Percentiles rank a stretch among this genome's conserved stretches.
phyloP scores from a whole-genome alignment of 2,113 vertebrate genomes.

The Gasterosteus aculeatus region DNA sequence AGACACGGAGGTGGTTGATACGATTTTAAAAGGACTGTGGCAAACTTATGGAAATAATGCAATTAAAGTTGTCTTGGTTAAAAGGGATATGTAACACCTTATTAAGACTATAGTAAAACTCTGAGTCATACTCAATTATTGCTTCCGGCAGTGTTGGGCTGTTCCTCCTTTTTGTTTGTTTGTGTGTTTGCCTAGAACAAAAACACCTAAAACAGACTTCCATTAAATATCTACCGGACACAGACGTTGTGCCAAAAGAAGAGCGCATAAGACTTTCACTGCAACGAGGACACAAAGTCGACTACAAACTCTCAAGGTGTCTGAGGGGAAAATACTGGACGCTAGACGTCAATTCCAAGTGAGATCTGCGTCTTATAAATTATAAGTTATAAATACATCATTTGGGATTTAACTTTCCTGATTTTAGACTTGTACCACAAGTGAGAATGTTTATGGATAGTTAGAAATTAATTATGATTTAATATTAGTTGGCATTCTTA shows the following conservation, averaged over 20 bases:
- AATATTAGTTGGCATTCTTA: not conserved
- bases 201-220: conserved; percentile 35
- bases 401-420: not conserved
- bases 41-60: conserved; percentile 28
- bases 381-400: not conserved
- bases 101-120: conserved; percentile 43
- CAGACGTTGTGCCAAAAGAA: not conserved
- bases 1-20: not conserved
- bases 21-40: conserved; percentile 2
- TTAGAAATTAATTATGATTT: not conserved
- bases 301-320: not conserved
- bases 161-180: conserved; percentile 34
- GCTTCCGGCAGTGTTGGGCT: not conserved
- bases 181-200: conserved; percentile 25
- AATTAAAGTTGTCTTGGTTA: conserved; percentile 42
- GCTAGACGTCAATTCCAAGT: not conserved
- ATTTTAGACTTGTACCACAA: not conserved
- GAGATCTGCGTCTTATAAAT: not conserved
- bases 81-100: conserved; percentile 55
- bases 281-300: not conserved
- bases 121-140: conserved; percentile 53
- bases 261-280: not conserved
- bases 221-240: conserved; percentile 1
- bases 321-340: not conserved
- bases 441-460: not conserved